Base-by-base conservation (phyloP, 2,113 vertebrate genomes). In the Bubalus kerabau region DNA sequence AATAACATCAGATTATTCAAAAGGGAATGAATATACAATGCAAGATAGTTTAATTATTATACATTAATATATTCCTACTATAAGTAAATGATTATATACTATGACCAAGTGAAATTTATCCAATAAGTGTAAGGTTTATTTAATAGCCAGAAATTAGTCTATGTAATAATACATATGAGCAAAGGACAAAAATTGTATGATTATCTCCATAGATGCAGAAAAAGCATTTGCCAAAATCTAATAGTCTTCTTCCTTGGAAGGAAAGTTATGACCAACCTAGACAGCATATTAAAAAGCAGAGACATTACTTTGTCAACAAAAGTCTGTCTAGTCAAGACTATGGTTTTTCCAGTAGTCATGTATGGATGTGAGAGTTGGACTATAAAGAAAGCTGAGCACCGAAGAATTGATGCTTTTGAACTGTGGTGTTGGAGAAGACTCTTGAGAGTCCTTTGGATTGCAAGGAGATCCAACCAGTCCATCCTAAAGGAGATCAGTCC, bases 31-130 rank as follows among this genome's bases (percentile, higher is more conserved):
- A 23, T 7, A 40, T 23, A 86, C 48, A 46, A 94, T 52, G 5
- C 32, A 95, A 78, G 14, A 21, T 60, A 81, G 54, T 46, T 88
- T 32, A 71, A 84, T 64, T 60, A 56, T 54, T 92, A 87, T 87
- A 67, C 78, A 6, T 28, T 92, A 60, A 43, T 52, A 74, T 67
- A 60, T 64, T 87, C 28, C 93, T 46, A 36, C 26, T 74, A 40
- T 40, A 40, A 74, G 67, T 74, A 74, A 74, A 40, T 74, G 19
- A 74, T 74, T 40, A 12, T 74, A 74, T 24, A 40, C n/a, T 74
- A 40, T 3, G 19, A 40, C 10, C 67, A 74, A 74, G 10, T 40
- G 67, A 74, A 74, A 74, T 74, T 74, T 40, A 74, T 74, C 67
- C 36, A 40, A 71, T 71, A 71, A 23, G 40, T 71, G 5, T 40